Conservation (phyloP, 2,888 invertebrate species). For the Catocala sponsa region DNA sequence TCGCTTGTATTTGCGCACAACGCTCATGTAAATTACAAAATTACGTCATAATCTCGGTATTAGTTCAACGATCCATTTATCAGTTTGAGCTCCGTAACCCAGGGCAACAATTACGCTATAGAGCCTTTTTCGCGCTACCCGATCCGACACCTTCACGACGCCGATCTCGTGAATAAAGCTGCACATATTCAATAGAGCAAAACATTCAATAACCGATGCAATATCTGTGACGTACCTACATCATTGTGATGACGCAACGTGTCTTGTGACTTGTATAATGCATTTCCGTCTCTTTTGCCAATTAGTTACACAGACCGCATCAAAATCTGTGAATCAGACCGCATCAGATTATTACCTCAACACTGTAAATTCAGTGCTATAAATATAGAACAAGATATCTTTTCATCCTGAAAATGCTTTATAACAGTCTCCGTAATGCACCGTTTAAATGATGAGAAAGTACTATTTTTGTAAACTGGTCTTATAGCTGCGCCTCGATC, state of each 20-base stretch:
- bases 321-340: conserved; percentile 5
- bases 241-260: neutral
- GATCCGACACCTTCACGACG: conserved; percentile 30
- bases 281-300: conserved; percentile 3
- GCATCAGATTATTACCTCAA: conserved; percentile 1
- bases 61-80: conserved; percentile 57
- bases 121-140: conserved; percentile 30
- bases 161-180: neutral
- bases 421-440: neutral
- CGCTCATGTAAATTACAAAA: conserved; percentile 48
- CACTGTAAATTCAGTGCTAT: neutral
- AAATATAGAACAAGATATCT: neutral
- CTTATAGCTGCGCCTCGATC: conserved; percentile 1
- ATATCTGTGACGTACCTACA: neutral
- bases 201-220: neutral
- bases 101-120: conserved; percentile 49
- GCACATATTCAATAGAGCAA: neutral
- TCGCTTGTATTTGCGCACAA: conserved; percentile 36
- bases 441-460: conserved; percentile 9
- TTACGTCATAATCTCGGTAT: conserved; percentile 56
- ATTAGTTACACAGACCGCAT: conserved; percentile 6
- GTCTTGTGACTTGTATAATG: neutral
- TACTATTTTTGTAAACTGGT: conserved; percentile 10
- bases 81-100: conserved; percentile 61
- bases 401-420: neutral